phyloP scores from a whole-genome alignment of 2,797 vertebrate genomes.

The Xiphorhynchus erythropygius region DNA sequence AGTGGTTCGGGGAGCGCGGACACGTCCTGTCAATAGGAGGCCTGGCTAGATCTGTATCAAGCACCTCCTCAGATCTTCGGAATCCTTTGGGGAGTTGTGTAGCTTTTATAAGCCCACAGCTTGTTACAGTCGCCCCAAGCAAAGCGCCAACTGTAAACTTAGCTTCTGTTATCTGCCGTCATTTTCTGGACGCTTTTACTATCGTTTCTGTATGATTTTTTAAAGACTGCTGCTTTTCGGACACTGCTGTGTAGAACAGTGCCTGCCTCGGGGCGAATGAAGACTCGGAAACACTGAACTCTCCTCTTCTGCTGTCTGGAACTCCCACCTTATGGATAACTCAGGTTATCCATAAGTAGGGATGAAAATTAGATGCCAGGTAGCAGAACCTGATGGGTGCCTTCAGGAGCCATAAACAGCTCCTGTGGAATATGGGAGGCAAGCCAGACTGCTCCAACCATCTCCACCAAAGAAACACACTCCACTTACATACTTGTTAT shows the following conservation, averaged over 20 bases:
- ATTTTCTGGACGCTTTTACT: background rate
- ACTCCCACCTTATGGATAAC: too few relatives aligned
- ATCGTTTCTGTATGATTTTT: background rate
- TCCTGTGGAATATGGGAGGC: background rate
- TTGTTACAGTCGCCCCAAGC: background rate
- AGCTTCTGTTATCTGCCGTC: accelerated
- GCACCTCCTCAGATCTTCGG: too few relatives aligned
- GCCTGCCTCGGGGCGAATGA: background rate
- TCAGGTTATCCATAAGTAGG: background rate
- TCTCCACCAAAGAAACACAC: accelerated
- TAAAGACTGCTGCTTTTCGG: background rate
- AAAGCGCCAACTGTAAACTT: background rate
- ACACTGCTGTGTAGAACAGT: background rate
- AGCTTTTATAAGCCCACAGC: background rate
- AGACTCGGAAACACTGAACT: background rate
- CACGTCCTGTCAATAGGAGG: accelerated
- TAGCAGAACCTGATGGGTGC: background rate
- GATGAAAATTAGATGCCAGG: background rate
- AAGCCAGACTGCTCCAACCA: background rate
- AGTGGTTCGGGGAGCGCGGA: background rate
- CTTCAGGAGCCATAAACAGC: background rate
- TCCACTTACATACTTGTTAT: accelerated
- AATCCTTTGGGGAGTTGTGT: background rate
- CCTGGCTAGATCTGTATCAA: background rate
- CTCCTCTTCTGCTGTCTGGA: background rate